These are phyloP conservation scores for Chinchilla lanigera DNA, from an alignment of 2,113 vertebrate species.

Conservation along the genomic window DNA sequence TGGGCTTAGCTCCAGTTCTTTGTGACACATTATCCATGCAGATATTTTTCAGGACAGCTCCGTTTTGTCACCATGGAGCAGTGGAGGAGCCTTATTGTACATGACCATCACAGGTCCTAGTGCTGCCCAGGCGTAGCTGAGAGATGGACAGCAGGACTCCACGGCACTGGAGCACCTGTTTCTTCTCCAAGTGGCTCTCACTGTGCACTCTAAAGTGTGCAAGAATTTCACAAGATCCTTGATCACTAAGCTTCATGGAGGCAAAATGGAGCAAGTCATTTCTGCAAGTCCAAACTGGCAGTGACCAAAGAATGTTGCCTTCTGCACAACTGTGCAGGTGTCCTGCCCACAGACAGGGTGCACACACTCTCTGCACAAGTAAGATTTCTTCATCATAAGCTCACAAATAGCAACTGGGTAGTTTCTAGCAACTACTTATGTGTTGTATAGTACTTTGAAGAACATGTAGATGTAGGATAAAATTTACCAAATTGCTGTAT, in stretches of 20 bases:
- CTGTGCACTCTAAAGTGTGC: not conserved
- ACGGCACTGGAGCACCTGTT: accelerated
- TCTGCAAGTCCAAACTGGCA: not conserved
- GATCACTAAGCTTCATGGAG: accelerated
- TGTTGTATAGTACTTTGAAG: not conserved
- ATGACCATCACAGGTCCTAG: not conserved
- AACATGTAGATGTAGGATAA: not conserved
- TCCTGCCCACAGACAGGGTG: accelerated
- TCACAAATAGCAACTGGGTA: not conserved
- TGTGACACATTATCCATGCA: accelerated
- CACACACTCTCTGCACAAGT: accelerated
- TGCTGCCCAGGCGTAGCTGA: accelerated
- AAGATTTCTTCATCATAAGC: not conserved
- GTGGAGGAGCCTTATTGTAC: not conserved
- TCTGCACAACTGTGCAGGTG: not conserved
- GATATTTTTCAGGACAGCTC: not conserved
- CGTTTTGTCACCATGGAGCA: not conserved
- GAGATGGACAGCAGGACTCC: accelerated
- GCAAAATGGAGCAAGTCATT: not conserved
- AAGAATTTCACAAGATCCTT: not conserved
- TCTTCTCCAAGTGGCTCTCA: accelerated
- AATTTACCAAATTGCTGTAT: not conserved
- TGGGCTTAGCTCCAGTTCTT: not conserved
- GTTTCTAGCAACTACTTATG: not conserved
- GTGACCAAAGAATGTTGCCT: accelerated